Base-by-base conservation (phyloP, 2,888 invertebrate genomes). In the Meteorus colon region DNA sequence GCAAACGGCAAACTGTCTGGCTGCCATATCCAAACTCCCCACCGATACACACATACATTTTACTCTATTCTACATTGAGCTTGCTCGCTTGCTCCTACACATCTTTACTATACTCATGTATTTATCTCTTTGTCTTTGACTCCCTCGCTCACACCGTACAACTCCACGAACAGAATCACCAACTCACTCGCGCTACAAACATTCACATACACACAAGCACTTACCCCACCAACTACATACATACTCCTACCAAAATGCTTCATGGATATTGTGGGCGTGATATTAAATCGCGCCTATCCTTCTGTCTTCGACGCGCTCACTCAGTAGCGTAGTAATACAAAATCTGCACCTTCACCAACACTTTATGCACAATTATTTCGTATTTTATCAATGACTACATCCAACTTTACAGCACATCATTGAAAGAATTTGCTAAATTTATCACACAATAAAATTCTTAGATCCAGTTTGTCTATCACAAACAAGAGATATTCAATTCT, bases 1-100 rank as follows among this genome's bases (percentile, higher is more conserved):
- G 88, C 88, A 87, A 87, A 87, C 87, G 87, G 87, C 89, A 82
- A 85, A 89, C 89, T 89, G 89, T 82, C 84, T 85, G 87, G 87
- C 85, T 87, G 88, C 89, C 89, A 89, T 89, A 84, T 87, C 87
- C 84, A 82, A 84, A 83, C 83, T 82, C 86, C 87, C 88, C 87
- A 84, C 86, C 37, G 12, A n/a, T 75, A 76, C 69, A 78, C 79
- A 67, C 78, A 77, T 62, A 78, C 77, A 80, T 76, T 74, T 62
- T 62, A 29, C 72, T 62, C 59, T 55, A 48, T 48, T n/a, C 48
- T 48, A 55, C 8, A 55, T 55, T 24, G 55, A n/a, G 8, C 6
- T 55, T 6, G 1, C 75, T 68, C 59, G 24, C 51, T n/a, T 65
- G 14, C 72, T 69, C 45, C 73, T 59, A 75, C 77, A 45, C 59